A percentile compares a stretch with the other conserved stretches of the same genome.
These are phyloP conservation scores for Portunus trituberculatus DNA, from an alignment of 1,140 invertebrate species.

Conservation along the genomic window DNA sequence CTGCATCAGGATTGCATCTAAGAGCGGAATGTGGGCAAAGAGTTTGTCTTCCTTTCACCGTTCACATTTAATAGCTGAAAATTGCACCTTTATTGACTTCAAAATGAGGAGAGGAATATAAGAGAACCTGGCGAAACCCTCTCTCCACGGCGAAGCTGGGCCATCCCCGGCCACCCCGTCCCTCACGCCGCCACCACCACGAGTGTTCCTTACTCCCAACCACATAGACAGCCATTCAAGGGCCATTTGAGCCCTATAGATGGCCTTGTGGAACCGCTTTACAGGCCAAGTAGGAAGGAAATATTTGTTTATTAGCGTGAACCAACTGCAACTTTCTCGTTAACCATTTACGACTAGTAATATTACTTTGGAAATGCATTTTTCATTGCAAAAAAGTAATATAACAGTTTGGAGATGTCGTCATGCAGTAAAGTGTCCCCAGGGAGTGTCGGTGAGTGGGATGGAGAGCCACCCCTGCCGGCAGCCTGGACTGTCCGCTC, in stretches of 20 bases:
- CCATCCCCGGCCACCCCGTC: neutral
- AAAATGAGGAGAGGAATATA: neutral
- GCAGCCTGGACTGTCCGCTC: neutral
- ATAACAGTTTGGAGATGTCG: neutral
- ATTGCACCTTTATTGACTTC: neutral
- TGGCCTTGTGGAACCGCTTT: neutral
- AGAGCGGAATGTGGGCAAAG: neutral
- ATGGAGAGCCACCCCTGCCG: neutral
- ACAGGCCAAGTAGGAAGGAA: neutral
- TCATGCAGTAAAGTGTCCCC: neutral
- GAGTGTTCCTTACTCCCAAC: neutral
- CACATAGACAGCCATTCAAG: neutral
- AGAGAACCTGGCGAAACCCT: neutral
- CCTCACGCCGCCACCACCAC: neutral
- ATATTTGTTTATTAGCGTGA: neutral
- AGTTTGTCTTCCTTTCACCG: conserved; percentile 10
- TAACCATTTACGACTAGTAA: neutral
- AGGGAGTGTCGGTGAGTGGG: neutral
- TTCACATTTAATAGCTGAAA: conserved; percentile 22
- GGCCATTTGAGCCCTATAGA: neutral
- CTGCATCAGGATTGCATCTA: neutral
- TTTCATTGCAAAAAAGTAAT: neutral
- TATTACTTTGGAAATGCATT: neutral
- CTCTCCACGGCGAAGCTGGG: neutral
- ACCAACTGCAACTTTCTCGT: neutral